Evolutionary conservation across 2,888 invertebrate species (phyloP), one percentile per base, ranked within the genome.

Genomic region (Nephrotoma appendiculata): DNA sequence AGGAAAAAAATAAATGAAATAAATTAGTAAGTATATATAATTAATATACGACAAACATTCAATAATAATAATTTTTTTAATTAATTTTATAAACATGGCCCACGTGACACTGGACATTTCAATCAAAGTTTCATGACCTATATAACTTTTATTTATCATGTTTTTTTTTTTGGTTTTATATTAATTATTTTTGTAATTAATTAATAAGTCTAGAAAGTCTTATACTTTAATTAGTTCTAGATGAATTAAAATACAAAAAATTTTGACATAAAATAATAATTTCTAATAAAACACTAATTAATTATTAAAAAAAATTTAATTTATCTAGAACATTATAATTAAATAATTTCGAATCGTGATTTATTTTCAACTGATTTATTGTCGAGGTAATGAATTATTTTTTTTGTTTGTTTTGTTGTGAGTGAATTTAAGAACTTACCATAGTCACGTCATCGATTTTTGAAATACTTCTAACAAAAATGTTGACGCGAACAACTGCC

Each of bases 371-470:
- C 41, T 86, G 45, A 45, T 86, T 87, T 85, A 45, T 84, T 57
- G 87, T 87, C 48, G 44, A 19, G 15, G 57, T 87, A 86, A n/a
- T 71, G 44, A 71, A 83, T 57, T 86, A 86, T 87, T 83, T 57
- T 87, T 87, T 87, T 87, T 86, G 92, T 85, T 85, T 42, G 7
- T 86, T 48, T 83, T 19, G 19, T 31, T 45, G 31, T 52, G 71
- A 71, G 71, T 71, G 71, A 31, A 71, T 71, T 71, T 71, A 31
- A 9, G 86, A 44, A 97, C 97, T 97, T 96, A 98, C 98, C 98
- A 98, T 98, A 91, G 97, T 98, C 93, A 98, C 98, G 95, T 98
- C 98, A 96, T 98, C 98, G 94, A 98, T 98, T 95, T 98, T 98
- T 94, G 98, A 97, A 94, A 98, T 97, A 96, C 98, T 98, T 95